A percentile compares a stretch with the other conserved stretches of the same genome.
Evolutionary conservation across 2,888 invertebrate genomes (phyloP).

Genomic region (Microplitis deprimator): DNA sequence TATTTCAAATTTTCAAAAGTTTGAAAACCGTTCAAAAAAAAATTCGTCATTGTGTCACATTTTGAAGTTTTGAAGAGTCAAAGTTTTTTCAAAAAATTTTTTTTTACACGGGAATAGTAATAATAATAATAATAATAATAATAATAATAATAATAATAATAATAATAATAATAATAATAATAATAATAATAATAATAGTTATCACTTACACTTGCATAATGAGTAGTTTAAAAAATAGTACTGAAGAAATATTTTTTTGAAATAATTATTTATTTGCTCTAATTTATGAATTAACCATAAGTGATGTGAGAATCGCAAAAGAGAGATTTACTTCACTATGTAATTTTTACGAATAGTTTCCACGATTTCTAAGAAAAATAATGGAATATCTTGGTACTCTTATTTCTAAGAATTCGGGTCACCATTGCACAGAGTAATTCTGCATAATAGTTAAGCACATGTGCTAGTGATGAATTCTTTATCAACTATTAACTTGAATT

Average conservation of each 20-base stretch:
- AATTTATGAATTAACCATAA: not conserved
- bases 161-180: not conserved
- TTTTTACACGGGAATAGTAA: too few species aligned
- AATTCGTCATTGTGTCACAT: too few species aligned
- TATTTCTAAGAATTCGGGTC: constrained; percentile 54
- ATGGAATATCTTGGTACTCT: constrained; percentile 44
- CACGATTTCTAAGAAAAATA: constrained; percentile 50
- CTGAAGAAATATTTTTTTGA: not conserved
- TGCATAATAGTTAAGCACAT: constrained; percentile 1
- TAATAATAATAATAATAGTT: not conserved
- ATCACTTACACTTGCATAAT: not conserved
- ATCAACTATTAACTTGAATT: constrained; percentile 25
- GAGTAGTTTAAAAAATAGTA: not conserved
- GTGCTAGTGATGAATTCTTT: constrained; percentile 7
- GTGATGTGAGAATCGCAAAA: not conserved
- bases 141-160: not conserved
- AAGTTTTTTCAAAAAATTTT: too few species aligned
- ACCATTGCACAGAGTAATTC: constrained; percentile 33
- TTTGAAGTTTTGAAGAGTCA: too few species aligned
- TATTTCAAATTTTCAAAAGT: too few species aligned
- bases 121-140: too few species aligned
- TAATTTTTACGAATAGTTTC: constrained; percentile 47
- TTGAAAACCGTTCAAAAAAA: too few species aligned
- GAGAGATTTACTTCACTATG: constrained; percentile 12
- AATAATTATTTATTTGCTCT: not conserved